Conservation (phyloP, 2,113 vertebrate species). For the Cephalopterus ornatus region DNA sequence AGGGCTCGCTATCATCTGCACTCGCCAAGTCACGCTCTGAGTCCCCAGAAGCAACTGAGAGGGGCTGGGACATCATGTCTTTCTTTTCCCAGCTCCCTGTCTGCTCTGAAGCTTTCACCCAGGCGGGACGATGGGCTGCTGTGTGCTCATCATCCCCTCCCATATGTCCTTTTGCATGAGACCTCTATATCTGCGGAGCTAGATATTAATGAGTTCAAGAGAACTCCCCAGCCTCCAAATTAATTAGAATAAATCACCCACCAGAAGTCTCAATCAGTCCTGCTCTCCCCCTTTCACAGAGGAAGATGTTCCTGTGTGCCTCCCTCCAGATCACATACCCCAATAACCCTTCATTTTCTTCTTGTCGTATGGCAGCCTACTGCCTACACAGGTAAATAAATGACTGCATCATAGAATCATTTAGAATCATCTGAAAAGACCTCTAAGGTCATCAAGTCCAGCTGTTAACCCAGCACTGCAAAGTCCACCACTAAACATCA, state of each 20-base stretch:
- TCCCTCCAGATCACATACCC: neutral
- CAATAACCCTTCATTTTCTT: neutral
- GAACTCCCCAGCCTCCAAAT: neutral
- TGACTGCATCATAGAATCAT: neutral
- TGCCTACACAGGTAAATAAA: neutral
- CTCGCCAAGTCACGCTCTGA: rapidly evolving
- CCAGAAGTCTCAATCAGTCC: neutral
- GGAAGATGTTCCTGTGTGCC: neutral
- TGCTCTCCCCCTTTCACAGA: neutral
- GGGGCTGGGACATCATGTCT: neutral
- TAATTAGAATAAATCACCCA: neutral
- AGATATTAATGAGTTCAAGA: neutral
- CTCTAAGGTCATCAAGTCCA: neutral
- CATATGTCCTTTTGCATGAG: neutral
- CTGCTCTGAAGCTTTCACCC: neutral
- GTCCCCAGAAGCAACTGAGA: rapidly evolving
- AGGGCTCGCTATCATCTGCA: rapidly evolving
- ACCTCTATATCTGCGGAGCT: neutral
- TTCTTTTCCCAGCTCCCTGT: neutral
- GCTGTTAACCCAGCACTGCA: neutral
- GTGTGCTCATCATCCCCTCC: neutral
- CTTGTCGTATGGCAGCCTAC: neutral
- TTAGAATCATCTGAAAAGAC: neutral
- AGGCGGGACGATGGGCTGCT: neutral
- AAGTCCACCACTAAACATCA: neutral